These are phyloP conservation scores for Enteromius anoplus DNA, from an alignment of 2,797 vertebrate species.

Conservation along the genomic window DNA sequence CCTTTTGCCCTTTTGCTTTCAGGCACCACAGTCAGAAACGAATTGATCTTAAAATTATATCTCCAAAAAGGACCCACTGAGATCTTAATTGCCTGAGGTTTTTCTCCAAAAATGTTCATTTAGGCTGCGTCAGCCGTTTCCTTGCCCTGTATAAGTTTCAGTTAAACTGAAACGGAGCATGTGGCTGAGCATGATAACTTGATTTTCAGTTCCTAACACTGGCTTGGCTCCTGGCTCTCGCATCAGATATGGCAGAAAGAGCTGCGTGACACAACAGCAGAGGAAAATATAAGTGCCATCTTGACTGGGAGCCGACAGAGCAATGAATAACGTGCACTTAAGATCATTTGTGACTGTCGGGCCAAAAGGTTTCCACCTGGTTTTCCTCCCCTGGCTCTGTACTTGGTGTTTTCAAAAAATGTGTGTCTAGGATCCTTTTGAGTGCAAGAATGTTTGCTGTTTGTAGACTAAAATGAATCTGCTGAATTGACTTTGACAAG, in stretches of 20 bases:
- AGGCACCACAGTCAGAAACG: slow-evolving; percentile 15
- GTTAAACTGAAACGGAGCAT: slow-evolving; percentile 35
- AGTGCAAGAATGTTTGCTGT: neutral
- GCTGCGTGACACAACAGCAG: neutral
- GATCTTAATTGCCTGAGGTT: slow-evolving; percentile 19
- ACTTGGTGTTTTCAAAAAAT: slow-evolving; percentile 17
- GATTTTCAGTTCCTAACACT: slow-evolving; percentile 27
- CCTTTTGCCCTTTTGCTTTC: slow-evolving; percentile 35
- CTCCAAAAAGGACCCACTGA: neutral
- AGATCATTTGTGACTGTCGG: slow-evolving; percentile 48
- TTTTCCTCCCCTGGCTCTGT: slow-evolving; percentile 12
- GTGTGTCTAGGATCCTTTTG: slow-evolving; percentile 1
- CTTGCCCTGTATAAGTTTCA: slow-evolving; percentile 3
- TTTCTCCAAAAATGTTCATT: neutral
- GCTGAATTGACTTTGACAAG: slow-evolving; percentile 2
- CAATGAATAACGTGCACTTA: slow-evolving; percentile 14
- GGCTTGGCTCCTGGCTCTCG: neutral
- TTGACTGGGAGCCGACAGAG: neutral
- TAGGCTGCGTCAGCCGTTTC: slow-evolving; percentile 4
- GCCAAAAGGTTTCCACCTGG: slow-evolving; percentile 34
- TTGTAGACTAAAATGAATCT: slow-evolving; percentile 5
- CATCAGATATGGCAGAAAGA: slow-evolving; percentile 2
- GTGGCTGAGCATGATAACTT: slow-evolving; percentile 39
- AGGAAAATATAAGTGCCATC: neutral
- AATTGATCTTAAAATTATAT: slow-evolving; percentile 27